Base-by-base conservation (phyloP, 2,888 invertebrate species). In the Aethes cnicana region DNA sequence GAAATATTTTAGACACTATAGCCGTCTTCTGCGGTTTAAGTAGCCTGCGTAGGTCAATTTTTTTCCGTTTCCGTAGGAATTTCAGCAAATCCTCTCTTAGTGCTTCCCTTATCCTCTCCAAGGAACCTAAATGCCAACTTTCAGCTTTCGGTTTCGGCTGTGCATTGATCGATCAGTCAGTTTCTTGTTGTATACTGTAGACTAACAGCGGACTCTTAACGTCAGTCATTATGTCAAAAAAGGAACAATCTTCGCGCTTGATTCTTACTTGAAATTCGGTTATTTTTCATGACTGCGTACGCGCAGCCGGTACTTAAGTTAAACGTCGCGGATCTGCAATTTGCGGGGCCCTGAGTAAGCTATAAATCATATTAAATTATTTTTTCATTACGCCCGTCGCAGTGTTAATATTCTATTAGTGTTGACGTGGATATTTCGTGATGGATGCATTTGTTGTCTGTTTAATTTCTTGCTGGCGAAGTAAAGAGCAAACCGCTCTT, bases 341-440 rank as follows among this genome's bases (percentile, higher is more conserved):
- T 87, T 86, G 78, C 81, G 64, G 66, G 61, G 69, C 63, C 63
- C 72, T 85, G 88, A 89, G 80, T 89, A 82, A 89, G 88, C 88
- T 83, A 89, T 89, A 89, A 88, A 89, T 89, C 88, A 78, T 74
- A 74, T 61, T 70, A 80, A 87, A 86, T 86, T 85, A 85, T 87
- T 84, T 85, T 85, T 87, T 84, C 85, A 86, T 86, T 86, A 82
- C 60, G 66, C 59, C 63, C 55, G 37, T 56, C 61, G 71, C 63
- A 80, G 84, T 63, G 69, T 76, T 84, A 74, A 75, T 77, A 82
- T 71, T 84, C 80, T 84, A 81, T 83, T 78, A 84, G 79, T 72
- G 70, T 55, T 61, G 78, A 66, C 81, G 64, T 56, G 36, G 47
- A 50, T 64, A 64, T 63, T 64, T 55, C 47, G 44, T 47, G 37